phyloP scores from a whole-genome alignment of 2,888 invertebrate genomes.

The Netelia fuscicornis region DNA sequence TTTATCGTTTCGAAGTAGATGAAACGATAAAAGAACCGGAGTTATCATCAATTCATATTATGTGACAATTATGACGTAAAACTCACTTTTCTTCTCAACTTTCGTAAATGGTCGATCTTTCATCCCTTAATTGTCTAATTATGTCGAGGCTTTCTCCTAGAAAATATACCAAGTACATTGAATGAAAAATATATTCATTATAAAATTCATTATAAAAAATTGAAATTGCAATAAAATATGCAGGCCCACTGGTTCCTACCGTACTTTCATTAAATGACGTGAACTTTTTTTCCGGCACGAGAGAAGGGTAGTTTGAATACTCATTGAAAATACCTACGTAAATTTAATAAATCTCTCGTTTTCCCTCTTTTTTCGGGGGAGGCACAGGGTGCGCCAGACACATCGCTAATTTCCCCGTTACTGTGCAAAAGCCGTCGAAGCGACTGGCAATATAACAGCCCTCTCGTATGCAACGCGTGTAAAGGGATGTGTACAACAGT shows the following conservation, averaged over 20 bases:
- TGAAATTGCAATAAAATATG: no score
- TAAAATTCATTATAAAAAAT: no score
- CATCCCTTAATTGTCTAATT: no score
- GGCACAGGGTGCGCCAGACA: slow-evolving; percentile 4
- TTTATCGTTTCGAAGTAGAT: background rate
- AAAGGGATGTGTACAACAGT: slow-evolving; percentile 16
- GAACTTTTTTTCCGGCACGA: background rate
- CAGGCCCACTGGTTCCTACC: no score
- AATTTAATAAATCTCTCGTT: slow-evolving; percentile 27
- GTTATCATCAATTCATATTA: background rate
- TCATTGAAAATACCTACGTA: slow-evolving; percentile 20
- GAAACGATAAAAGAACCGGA: background rate
- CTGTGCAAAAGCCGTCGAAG: slow-evolving; percentile 25
- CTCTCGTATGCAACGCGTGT: slow-evolving; percentile 16
- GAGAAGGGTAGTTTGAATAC: background rate
- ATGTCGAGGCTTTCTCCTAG: no score
- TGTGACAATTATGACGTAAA: no score
- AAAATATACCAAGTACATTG: no score
- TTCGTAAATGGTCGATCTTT: no score
- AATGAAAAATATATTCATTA: no score
- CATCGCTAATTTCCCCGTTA: background rate
- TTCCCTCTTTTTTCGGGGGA: background rate
- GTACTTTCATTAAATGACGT: background rate
- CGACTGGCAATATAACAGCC: slow-evolving; percentile 30
- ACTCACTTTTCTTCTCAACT: no score